These are phyloP conservation scores for Acleris sparsana DNA, from an alignment of 2,888 invertebrate genomes.

Conservation along the genomic window DNA sequence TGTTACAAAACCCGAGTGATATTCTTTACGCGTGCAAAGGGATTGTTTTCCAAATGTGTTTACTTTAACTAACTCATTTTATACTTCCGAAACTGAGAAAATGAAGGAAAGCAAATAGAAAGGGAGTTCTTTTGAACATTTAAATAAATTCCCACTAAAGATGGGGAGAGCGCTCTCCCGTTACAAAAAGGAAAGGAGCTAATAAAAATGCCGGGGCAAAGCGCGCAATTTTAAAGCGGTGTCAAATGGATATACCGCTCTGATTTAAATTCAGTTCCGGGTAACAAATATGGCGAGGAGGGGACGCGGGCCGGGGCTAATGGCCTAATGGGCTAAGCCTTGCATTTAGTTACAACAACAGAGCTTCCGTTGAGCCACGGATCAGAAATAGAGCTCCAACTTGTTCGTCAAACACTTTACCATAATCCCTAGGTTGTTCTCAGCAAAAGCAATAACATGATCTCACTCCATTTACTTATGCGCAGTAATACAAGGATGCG, in stretches of 20 bases:
- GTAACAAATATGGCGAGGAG: slow-evolving; percentile 48
- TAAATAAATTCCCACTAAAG: slow-evolving; percentile 75
- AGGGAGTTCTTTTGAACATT: slow-evolving; percentile 71
- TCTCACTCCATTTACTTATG: no score
- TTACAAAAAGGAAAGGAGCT: slow-evolving; percentile 73
- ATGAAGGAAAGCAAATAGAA: slow-evolving; percentile 56
- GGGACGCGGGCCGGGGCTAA: slow-evolving; percentile 31
- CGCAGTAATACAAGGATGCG: no score
- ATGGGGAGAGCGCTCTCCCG: slow-evolving; percentile 61
- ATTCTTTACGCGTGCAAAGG: no score
- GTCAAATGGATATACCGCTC: slow-evolving; percentile 61
- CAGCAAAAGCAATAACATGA: no score
- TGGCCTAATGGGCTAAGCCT: slow-evolving; percentile 8
- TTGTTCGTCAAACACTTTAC: no score
- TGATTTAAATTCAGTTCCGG: slow-evolving; percentile 51
- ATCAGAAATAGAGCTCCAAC: no score
- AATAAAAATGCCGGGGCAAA: slow-evolving; percentile 73
- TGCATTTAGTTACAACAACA: no score
- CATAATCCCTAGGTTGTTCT: no score
- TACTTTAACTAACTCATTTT: slow-evolving; percentile 64
- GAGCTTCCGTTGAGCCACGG: no score
- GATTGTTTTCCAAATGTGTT: slow-evolving; percentile 38
- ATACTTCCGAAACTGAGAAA: slow-evolving; percentile 59
- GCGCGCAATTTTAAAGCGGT: slow-evolving; percentile 66
- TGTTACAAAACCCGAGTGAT: slow-evolving; percentile 44